Evolutionary conservation across 1,140 invertebrate species (phyloP).

Genomic region (Mercenaria mercenaria): DNA sequence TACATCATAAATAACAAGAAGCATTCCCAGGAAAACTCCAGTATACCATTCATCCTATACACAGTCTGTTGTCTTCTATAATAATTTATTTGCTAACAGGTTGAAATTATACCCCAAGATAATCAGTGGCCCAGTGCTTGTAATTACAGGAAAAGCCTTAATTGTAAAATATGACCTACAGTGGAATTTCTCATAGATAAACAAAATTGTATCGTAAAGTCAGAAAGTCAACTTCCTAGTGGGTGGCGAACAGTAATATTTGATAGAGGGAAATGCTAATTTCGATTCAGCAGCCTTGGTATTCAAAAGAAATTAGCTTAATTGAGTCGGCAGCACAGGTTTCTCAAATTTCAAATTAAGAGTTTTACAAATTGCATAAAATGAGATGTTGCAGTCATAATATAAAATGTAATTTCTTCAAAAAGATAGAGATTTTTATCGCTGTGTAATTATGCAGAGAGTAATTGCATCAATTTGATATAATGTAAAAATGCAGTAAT

Average conservation of each 20-base stretch:
- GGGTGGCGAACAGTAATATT: conserved; percentile 10
- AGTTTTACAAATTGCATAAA: neutral
- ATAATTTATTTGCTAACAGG: conserved; percentile 30
- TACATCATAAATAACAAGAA: conserved; percentile 33
- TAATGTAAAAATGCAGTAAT: too few relatives aligned
- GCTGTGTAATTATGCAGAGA: too few relatives aligned
- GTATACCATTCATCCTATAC: neutral
- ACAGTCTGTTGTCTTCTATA: neutral
- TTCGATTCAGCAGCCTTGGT: neutral
- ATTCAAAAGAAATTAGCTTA: conserved; percentile 16
- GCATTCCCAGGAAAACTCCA: neutral
- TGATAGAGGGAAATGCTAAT: neutral
- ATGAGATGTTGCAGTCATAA: too few relatives aligned
- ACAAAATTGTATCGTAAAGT: neutral
- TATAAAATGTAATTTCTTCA: too few relatives aligned
- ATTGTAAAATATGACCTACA: conserved; percentile 14
- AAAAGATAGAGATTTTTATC: too few relatives aligned
- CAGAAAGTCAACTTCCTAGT: conserved; percentile 4
- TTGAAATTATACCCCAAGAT: conserved; percentile 40
- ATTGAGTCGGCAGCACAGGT: neutral
- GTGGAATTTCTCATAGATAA: conserved; percentile 3
- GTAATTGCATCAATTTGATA: too few relatives aligned
- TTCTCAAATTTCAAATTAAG: conserved; percentile 33
- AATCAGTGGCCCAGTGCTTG: conserved; percentile 1
- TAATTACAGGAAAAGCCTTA: conserved; percentile 23